phyloP scores from a whole-genome alignment of 2,797 vertebrate species.

The Chelon labrosus region DNA sequence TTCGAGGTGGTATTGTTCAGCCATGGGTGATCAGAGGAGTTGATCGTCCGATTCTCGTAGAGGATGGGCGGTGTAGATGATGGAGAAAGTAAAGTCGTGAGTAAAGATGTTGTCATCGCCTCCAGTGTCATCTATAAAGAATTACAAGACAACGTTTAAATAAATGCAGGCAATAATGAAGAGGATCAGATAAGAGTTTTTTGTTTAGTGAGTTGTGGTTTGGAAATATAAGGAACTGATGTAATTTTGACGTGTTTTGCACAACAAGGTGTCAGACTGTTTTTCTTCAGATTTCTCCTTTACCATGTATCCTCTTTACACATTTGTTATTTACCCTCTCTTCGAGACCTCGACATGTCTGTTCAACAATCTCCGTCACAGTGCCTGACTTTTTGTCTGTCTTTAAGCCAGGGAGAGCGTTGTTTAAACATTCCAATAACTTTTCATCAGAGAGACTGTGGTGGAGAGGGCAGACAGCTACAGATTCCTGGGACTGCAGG shows the following conservation, averaged over 20 bases:
- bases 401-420: constrained; percentile 1
- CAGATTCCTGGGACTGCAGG: too few relatives aligned
- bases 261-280: constrained; percentile 9
- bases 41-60: constrained; percentile 49
- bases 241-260: constrained; percentile 1
- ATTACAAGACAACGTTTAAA: constrained; percentile 34
- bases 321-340: background rate
- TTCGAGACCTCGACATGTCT: background rate
- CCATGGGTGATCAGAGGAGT: constrained; percentile 46
- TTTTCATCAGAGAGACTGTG: too few relatives aligned
- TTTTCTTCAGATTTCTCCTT: background rate
- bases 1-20: constrained; percentile 42
- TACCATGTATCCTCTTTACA: background rate
- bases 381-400: background rate
- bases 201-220: background rate
- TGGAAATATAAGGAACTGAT: constrained; percentile 15
- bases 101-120: constrained; percentile 42
- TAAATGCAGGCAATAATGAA: background rate
- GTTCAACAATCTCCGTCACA: background rate
- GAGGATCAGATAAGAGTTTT: constrained; percentile 5
- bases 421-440: background rate
- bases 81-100: constrained; percentile 40
- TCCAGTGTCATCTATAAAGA: constrained; percentile 54
- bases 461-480: too few relatives aligned
- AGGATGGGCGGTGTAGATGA: constrained; percentile 28